Percentiles rank a stretch among this genome's conserved stretches.
Conservation (phyloP, 2,113 vertebrate species). For the Macquaria ambigua region DNA sequence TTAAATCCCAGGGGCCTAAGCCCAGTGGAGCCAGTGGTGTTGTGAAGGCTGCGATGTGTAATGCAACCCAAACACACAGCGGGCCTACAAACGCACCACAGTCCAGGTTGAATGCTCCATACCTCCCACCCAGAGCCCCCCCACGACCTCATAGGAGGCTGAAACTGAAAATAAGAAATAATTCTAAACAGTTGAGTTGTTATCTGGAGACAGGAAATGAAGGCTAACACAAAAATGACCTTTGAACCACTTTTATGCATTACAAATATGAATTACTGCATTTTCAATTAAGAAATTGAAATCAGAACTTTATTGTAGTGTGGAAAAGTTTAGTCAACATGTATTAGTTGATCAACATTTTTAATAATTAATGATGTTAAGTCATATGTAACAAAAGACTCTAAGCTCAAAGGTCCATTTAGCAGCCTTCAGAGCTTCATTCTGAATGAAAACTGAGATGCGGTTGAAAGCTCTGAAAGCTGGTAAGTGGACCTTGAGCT, state of each 20-base stretch:
- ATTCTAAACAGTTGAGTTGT: constrained; percentile 50
- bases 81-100: constrained; percentile 52
- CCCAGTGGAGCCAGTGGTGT: constrained; percentile 78
- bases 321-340: background rate
- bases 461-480: background rate
- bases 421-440: background rate
- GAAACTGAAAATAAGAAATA: constrained; percentile 49
- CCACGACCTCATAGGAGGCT: constrained; percentile 44
- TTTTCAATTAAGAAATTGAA: background rate
- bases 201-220: constrained; percentile 39
- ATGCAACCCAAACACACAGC: constrained; percentile 79
- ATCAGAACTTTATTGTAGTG: background rate
- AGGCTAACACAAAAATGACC: background rate
- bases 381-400: background rate
- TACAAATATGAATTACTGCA: background rate
- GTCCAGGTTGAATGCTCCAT: constrained; percentile 75
- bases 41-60: constrained; percentile 74
- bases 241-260: background rate
- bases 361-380: background rate
- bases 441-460: background rate
- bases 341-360: background rate
- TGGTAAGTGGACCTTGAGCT: background rate
- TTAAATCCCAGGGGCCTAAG: constrained; percentile 73
- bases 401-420: background rate
- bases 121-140: constrained; percentile 57